Evolutionary conservation across 2,888 invertebrate genomes (phyloP).

Genomic region (Eutolmus rufibarbis): DNA sequence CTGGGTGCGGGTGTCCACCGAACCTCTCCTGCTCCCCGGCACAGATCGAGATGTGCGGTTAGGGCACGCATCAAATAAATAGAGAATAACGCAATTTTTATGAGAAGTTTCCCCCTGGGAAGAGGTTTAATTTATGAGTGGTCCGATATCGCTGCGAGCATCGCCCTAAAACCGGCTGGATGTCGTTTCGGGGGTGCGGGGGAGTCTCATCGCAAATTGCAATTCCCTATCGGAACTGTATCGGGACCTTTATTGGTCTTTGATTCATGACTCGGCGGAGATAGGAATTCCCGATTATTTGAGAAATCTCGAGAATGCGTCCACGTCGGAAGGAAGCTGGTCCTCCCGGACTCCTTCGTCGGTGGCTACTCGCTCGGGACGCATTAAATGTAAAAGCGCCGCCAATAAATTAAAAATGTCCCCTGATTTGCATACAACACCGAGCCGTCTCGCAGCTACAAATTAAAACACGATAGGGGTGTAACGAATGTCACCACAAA

Average conservation of each 20-base stretch:
- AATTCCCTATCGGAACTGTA: slow-evolving; percentile 13
- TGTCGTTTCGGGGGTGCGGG: background rate
- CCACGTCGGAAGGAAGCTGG: background rate
- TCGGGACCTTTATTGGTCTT: slow-evolving; percentile 6
- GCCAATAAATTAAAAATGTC: slow-evolving; percentile 18
- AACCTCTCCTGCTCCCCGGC: background rate
- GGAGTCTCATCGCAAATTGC: slow-evolving; percentile 8
- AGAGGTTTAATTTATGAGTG: slow-evolving; percentile 26
- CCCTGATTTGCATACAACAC: slow-evolving; percentile 36
- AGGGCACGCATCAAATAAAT: slow-evolving; percentile 9
- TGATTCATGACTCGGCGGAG: slow-evolving; percentile 11
- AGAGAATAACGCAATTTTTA: slow-evolving; percentile 34
- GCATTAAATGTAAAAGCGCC: slow-evolving; percentile 6
- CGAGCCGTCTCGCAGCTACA: slow-evolving; percentile 30
- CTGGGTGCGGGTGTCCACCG: background rate
- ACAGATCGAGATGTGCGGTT: background rate
- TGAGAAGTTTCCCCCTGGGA: slow-evolving; percentile 24
- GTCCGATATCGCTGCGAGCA: slow-evolving; percentile 2
- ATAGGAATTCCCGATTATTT: slow-evolving; percentile 1
- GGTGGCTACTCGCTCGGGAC: background rate
- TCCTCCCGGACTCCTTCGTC: background rate
- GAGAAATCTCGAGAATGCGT: background rate
- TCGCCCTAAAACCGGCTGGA: background rate
- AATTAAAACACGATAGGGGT: slow-evolving; percentile 43
- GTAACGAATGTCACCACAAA: slow-evolving; percentile 45